Percentiles rank a stretch among this genome's conserved stretches.
These are phyloP conservation scores for Eupithecia dodoneata DNA, from an alignment of 2,888 invertebrate genomes.

Conservation along the genomic window DNA sequence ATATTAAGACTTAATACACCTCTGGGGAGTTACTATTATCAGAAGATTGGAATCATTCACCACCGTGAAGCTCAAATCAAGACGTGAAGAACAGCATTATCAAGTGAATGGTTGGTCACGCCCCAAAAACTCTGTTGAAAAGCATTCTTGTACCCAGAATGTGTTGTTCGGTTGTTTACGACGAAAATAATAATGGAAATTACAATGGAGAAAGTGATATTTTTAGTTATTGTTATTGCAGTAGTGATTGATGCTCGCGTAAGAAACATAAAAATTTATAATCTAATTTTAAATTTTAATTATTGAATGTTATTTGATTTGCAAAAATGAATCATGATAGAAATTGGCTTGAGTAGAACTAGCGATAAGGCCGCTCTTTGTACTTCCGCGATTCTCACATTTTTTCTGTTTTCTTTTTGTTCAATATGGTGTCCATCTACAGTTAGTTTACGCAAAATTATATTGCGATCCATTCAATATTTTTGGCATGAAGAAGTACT, in stretches of 20 bases:
- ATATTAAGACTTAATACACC: slow-evolving; percentile 5
- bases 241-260: background rate
- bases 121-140: slow-evolving; percentile 1
- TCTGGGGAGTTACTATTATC: slow-evolving; percentile 20
- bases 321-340: background rate
- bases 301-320: background rate
- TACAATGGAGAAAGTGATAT: background rate
- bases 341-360: background rate
- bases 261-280: background rate
- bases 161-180: background rate
- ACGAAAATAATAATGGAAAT: background rate
- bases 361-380: background rate
- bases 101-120: slow-evolving; percentile 22
- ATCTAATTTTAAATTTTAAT: background rate
- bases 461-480: too few species aligned
- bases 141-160: background rate
- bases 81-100: slow-evolving; percentile 20
- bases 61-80: slow-evolving; percentile 21
- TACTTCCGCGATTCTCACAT: background rate
- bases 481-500: too few species aligned
- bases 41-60: slow-evolving; percentile 25
- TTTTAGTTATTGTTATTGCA: background rate
- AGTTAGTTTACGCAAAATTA: too few species aligned
- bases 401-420: background rate
- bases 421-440: background rate